Evolutionary conservation across 2,888 invertebrate species (phyloP).

Genomic region (Polietes domitor): DNA sequence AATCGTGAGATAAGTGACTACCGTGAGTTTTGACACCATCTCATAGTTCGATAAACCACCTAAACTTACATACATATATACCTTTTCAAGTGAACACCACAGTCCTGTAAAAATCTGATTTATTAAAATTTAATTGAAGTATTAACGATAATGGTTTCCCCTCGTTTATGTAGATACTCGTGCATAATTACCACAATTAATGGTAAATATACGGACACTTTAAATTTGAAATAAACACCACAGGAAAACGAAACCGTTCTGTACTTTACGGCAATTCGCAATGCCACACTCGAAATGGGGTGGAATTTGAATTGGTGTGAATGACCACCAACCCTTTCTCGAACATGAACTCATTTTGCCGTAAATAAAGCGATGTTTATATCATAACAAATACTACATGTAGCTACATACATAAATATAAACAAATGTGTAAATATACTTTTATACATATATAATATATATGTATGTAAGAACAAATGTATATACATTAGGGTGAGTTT

Average conservation of each 20-base stretch:
- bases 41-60: too few species aligned
- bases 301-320: not conserved
- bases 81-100: not conserved
- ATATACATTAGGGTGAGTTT: too few species aligned
- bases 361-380: conserved; percentile 1
- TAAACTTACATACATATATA: too few species aligned
- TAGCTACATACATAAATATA: not conserved
- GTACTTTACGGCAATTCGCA: conserved; percentile 1
- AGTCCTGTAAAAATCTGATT: not conserved
- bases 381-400: conserved; percentile 7
- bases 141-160: too few species aligned
- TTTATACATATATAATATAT: not conserved
- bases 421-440: not conserved
- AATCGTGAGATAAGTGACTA: too few species aligned
- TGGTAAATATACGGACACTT: conserved; percentile 2
- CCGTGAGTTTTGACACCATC: too few species aligned
- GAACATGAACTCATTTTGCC: not conserved
- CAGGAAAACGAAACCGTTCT: not conserved
- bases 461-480: too few species aligned
- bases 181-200: conserved; percentile 8
- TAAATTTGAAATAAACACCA: conserved; percentile 2
- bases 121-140: not conserved
- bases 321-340: not conserved
- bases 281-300: not conserved
- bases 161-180: too few species aligned